Base-by-base conservation (phyloP, 2,113 vertebrate species). In the Ellobius talpinus region DNA sequence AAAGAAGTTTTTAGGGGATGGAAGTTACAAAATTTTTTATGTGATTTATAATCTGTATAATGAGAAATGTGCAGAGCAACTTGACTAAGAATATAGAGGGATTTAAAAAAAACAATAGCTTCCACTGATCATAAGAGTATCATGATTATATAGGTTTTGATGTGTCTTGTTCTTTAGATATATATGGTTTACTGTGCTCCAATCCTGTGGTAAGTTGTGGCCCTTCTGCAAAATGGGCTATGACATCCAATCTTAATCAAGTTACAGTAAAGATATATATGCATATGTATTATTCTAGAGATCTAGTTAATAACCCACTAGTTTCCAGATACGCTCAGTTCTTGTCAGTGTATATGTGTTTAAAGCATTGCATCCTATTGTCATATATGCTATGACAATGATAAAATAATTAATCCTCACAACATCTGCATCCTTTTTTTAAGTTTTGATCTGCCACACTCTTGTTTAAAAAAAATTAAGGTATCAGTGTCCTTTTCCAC, bases 321-420 rank as follows among this genome's bases (percentile, higher is more conserved):
- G 10, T 50, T 87, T 82, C 47, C 33, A 65, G 70, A 39, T 50
- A n/a, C 52, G 52, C 16, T 77, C 16, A 74, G 33, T 73, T 24
- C 8, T 96, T 50, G 42, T 73, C 55, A 92, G 39, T 68, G 29
- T 24, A 88, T 90, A 90, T 91, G 81, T 94, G 96, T 95, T 89
- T 76, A 61, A 19, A 39, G 55, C 42, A 52, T 39, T 47, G 2
- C 42, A 0, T 42, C 45, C 52, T 92, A 29, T 47, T 96, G 21
- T 78, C 72, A 92, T 95, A 91, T 87, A 61, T 36, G 76, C 23
- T 78, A 29, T 89, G 61, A 73, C 39, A 6, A 42, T 17, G 82
- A 47, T 39, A 94, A 88, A 12, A 42, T 78, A 47, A 5, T 45
- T 77, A 50, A 73, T 88, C 6, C 8, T 92, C 19, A 68, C 66